phyloP scores from a whole-genome alignment of 2,113 vertebrate genomes.

The Periophthalmus modestus region DNA sequence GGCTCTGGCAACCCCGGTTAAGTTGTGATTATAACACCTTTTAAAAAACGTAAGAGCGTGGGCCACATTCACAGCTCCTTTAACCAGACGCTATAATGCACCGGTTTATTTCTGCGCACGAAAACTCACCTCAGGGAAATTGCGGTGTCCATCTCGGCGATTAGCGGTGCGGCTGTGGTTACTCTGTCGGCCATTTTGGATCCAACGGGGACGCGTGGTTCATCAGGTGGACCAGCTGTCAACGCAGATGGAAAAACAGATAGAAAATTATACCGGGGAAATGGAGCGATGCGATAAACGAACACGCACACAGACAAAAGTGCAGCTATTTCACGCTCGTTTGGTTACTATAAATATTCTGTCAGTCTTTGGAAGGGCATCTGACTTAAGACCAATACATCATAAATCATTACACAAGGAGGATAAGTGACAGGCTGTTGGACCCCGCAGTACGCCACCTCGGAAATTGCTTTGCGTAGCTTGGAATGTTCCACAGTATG shows the following conservation, averaged over 20 bases:
- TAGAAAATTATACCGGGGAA: not conserved
- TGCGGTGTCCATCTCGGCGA: slow-evolving; percentile 32
- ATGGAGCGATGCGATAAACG: not conserved
- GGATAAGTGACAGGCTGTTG: too few relatives aligned
- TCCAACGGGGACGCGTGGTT: slow-evolving; percentile 35
- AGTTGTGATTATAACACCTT: too few relatives aligned
- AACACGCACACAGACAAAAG: not conserved
- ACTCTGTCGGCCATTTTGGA: slow-evolving; percentile 37
- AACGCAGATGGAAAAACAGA: slow-evolving; percentile 7
- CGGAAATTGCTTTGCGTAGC: not conserved
- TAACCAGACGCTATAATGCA: not conserved
- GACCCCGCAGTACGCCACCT: not conserved
- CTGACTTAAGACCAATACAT: not conserved
- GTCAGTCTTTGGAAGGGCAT: not conserved
- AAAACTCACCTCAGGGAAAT: slow-evolving; percentile 35
- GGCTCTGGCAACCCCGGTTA: too few relatives aligned
- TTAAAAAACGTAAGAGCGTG: too few relatives aligned
- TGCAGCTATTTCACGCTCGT: not conserved
- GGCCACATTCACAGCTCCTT: too few relatives aligned
- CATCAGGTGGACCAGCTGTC: slow-evolving; percentile 54
- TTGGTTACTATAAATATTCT: not conserved
- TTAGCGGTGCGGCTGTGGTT: slow-evolving; percentile 46
- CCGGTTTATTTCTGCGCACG: not conserved
- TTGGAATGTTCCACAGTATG: too few relatives aligned
- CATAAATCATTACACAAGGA: too few relatives aligned